These are phyloP conservation scores for Pipa parva DNA, from an alignment of 2,113 vertebrate species.

Conservation along the genomic window DNA sequence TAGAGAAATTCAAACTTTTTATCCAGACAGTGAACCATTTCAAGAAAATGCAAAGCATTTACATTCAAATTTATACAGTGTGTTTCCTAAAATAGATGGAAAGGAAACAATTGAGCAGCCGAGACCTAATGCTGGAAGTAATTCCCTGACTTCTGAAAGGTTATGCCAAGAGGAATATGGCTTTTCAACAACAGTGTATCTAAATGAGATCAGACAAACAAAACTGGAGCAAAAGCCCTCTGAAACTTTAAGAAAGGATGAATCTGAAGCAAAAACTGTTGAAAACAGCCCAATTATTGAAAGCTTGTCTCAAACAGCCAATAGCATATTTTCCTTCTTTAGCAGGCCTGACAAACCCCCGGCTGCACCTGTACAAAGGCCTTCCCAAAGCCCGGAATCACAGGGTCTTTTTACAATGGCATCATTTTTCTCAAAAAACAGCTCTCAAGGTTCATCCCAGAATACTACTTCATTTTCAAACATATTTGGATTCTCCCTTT, in stretches of 20 bases:
- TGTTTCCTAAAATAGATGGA: not conserved
- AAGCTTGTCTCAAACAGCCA: constrained; percentile 19
- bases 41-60: not conserved
- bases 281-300: constrained; percentile 52
- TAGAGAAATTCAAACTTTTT: not conserved
- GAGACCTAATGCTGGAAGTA: not conserved
- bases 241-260: constrained; percentile 54
- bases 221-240: constrained; percentile 21
- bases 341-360: constrained; percentile 56
- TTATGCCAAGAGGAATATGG: not conserved
- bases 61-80: not conserved
- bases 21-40: not conserved
- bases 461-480: constrained; percentile 68
- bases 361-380: constrained; percentile 37
- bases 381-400: constrained; percentile 52
- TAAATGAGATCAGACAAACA: not conserved
- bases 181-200: not conserved
- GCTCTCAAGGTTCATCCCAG: constrained; percentile 60
- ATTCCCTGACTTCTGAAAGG: no score
- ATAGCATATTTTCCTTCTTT: constrained; percentile 73
- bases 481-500: constrained; percentile 72
- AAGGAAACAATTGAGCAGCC: not conserved
- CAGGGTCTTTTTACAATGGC: constrained; percentile 73
- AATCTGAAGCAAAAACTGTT: constrained; percentile 24
- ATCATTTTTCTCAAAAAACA: constrained; percentile 69